Evolutionary conservation across 2,888 invertebrate species (phyloP).

Genomic region (Drosophila trichaetosa): DNA sequence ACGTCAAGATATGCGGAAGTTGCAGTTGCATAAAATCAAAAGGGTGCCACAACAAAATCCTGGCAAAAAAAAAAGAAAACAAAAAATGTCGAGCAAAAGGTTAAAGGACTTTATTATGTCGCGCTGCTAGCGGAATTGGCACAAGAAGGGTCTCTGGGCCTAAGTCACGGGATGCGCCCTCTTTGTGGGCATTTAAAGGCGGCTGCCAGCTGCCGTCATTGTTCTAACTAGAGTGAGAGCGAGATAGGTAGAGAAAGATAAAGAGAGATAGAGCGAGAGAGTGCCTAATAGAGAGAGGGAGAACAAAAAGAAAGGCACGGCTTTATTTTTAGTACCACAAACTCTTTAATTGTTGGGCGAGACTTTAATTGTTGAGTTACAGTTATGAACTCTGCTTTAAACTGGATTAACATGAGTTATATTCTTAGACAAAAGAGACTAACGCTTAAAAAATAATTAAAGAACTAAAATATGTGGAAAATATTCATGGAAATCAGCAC

Average conservation of each 20-base stretch:
- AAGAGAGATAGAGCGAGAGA: slow-evolving; percentile 1
- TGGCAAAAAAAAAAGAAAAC: background rate
- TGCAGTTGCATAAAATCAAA: slow-evolving; percentile 46
- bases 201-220: slow-evolving; percentile 24
- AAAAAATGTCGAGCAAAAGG: slow-evolving; percentile 61
- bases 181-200: slow-evolving; percentile 59
- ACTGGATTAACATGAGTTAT: background rate
- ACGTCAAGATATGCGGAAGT: slow-evolving; percentile 64
- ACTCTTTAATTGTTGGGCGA: slow-evolving; percentile 3
- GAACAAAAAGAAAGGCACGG: background rate
- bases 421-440: too few species aligned
- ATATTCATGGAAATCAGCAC: background rate
- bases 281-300: background rate
- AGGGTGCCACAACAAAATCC: slow-evolving; percentile 22
- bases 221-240: slow-evolving; percentile 12
- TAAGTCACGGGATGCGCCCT: slow-evolving; percentile 32
- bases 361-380: slow-evolving; percentile 7
- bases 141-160: background rate
- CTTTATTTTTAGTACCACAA: slow-evolving; percentile 18
- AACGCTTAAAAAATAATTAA: too few species aligned
- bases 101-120: slow-evolving; percentile 66
- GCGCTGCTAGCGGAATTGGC: slow-evolving; percentile 28
- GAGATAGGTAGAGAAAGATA: background rate
- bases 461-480: too few species aligned
- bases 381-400: background rate